phyloP scores from a whole-genome alignment of 1,140 invertebrate genomes.

The Sycophila sp. region DNA sequence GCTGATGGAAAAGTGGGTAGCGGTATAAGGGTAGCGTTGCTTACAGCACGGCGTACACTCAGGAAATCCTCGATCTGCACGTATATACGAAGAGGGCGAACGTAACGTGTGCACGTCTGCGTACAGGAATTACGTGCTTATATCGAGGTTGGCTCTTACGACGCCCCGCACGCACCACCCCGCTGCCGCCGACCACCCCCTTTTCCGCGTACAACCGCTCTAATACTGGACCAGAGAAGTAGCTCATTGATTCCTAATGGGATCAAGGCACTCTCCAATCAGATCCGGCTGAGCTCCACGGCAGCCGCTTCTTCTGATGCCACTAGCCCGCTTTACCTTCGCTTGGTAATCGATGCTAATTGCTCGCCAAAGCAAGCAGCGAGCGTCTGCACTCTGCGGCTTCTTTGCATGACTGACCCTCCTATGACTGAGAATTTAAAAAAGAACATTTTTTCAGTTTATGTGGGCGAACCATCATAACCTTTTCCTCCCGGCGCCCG shows the following conservation, averaged over 20 bases:
- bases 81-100: too few species aligned
- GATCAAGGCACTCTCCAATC: constrained; percentile 21
- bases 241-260: constrained; percentile 33
- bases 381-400: neutral
- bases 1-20: neutral
- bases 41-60: too few species aligned
- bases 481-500: too few species aligned
- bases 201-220: neutral
- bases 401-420: too few species aligned
- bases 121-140: neutral
- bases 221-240: neutral
- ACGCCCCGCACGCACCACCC: neutral
- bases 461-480: too few species aligned
- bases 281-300: neutral
- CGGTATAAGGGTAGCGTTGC: too few species aligned
- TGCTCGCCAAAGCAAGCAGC: constrained; percentile 19
- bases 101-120: too few species aligned
- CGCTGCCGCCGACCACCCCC: neutral
- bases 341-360: constrained; percentile 31
- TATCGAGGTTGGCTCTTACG: neutral
- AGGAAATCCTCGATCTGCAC: too few species aligned
- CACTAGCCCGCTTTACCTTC: neutral
- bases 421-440: too few species aligned
- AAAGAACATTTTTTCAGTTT: too few species aligned
- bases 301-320: too few species aligned